Evolutionary conservation across 1,140 invertebrate genomes (phyloP).

Genomic region (Bursaphelenchus mucronatus): DNA sequence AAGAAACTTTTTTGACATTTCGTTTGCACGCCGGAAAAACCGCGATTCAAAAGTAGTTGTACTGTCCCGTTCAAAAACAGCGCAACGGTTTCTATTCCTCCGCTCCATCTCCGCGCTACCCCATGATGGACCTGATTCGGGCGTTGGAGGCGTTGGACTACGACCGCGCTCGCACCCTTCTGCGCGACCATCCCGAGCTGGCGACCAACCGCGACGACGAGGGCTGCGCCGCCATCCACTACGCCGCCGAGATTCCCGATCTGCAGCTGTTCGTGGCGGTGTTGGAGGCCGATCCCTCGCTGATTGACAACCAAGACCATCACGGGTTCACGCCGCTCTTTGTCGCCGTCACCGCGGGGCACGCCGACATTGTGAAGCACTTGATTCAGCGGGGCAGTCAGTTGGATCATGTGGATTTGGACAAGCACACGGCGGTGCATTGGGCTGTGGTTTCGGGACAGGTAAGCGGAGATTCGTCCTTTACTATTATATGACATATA

Average conservation of each 20-base stretch:
- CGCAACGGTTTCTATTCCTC: too few relatives aligned
- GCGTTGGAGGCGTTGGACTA: too few relatives aligned
- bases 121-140: too few relatives aligned
- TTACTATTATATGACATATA: slow-evolving; percentile 73
- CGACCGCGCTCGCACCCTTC: too few relatives aligned
- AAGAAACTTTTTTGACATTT: too few relatives aligned
- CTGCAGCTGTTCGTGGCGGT: slow-evolving; percentile 58
- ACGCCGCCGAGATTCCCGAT: slow-evolving; percentile 63
- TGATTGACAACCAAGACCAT: slow-evolving; percentile 58
- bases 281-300: slow-evolving; percentile 37
- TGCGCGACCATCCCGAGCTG: not conserved
- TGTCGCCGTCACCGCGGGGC: slow-evolving; percentile 62
- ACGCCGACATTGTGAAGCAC: slow-evolving; percentile 59
- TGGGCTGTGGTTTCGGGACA: slow-evolving; percentile 71
- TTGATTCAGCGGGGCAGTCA: slow-evolving; percentile 68
- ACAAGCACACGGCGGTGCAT: slow-evolving; percentile 90
- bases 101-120: too few relatives aligned
- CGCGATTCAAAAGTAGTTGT: too few relatives aligned
- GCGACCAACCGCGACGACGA: slow-evolving; percentile 33
- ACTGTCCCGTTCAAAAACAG: too few relatives aligned
- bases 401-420: slow-evolving; percentile 80
- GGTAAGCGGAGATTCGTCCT: slow-evolving; percentile 67
- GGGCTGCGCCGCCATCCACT: slow-evolving; percentile 62
- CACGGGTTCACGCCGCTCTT: slow-evolving; percentile 43
- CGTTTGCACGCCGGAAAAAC: too few relatives aligned